Percentiles rank a stretch among this genome's conserved stretches.
Evolutionary conservation across 2,888 invertebrate species (phyloP).

Genomic region (Encarsia formosa): DNA sequence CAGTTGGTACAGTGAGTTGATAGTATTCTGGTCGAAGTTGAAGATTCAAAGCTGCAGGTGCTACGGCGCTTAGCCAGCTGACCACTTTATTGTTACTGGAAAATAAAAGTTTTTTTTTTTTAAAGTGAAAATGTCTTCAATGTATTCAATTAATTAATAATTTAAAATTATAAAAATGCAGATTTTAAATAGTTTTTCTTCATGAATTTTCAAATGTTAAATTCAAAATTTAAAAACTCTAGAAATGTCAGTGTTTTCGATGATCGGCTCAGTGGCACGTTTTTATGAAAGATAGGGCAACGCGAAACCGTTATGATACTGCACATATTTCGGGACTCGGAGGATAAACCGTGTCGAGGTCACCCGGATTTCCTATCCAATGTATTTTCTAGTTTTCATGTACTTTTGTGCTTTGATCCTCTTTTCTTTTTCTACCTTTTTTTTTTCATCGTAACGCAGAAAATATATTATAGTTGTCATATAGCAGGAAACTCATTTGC

Average conservation of each 20-base stretch:
- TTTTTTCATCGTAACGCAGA: no score
- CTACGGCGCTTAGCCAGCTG: slow-evolving; percentile 46
- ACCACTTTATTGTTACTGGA: slow-evolving; percentile 45
- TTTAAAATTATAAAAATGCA: no score
- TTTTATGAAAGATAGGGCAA: no score
- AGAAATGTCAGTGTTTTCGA: no score
- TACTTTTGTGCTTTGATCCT: not conserved
- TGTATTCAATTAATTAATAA: no score
- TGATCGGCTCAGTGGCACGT: no score
- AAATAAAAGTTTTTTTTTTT: not conserved
- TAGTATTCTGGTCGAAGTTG: slow-evolving; percentile 39
- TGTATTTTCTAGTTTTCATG: slow-evolving; percentile 5
- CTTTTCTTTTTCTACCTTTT: slow-evolving; percentile 20
- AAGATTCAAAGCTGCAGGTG: slow-evolving; percentile 40
- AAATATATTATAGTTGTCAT: no score
- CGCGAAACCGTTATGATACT: not conserved
- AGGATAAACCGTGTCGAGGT: slow-evolving; percentile 26
- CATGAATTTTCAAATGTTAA: no score
- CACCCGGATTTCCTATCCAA: slow-evolving; percentile 25
- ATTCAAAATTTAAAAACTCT: no score
- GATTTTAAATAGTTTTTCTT: no score
- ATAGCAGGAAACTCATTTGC: slow-evolving; percentile 3
- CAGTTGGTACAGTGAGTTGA: slow-evolving; percentile 33
- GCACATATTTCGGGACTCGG: no score
- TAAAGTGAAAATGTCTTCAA: not conserved